A percentile compares a stretch with the other conserved stretches of the same genome.
Evolutionary conservation across 1,140 invertebrate genomes (phyloP).

Genomic region (Dermatophagoides farinae): DNA sequence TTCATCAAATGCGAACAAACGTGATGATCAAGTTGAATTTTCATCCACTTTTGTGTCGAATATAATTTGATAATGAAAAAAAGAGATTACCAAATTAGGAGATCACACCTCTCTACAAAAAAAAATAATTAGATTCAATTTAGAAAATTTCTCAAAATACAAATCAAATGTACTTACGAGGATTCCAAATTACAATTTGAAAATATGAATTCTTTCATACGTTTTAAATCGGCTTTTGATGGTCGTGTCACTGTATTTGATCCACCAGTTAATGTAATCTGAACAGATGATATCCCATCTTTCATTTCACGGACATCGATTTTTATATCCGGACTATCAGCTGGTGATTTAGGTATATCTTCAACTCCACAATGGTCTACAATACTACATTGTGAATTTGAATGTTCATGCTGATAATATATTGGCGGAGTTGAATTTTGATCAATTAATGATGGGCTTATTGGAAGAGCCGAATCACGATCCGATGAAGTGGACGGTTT

Average conservation of each 20-base stretch:
- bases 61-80: not conserved
- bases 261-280: conserved; percentile 24
- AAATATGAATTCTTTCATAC: conserved; percentile 31
- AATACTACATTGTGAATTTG: conserved; percentile 3
- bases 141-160: not conserved
- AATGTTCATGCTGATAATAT: not conserved
- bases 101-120: not conserved
- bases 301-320: conserved; percentile 21
- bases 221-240: conserved; percentile 25
- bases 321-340: conserved; percentile 12
- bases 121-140: not conserved
- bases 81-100: not conserved
- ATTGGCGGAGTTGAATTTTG: not conserved
- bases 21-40: too few relatives aligned
- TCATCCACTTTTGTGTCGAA: too few relatives aligned
- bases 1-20: too few relatives aligned
- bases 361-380: not conserved
- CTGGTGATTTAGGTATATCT: not conserved
- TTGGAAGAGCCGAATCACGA: conserved; percentile 1
- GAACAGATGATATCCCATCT: conserved; percentile 31
- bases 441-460: not conserved
- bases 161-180: conserved; percentile 27
- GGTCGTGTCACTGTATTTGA: conserved; percentile 15
- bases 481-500: not conserved
- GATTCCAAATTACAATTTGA: conserved; percentile 31